Conservation (phyloP, 2,888 invertebrate species). For the Ptilodon capucinus region DNA sequence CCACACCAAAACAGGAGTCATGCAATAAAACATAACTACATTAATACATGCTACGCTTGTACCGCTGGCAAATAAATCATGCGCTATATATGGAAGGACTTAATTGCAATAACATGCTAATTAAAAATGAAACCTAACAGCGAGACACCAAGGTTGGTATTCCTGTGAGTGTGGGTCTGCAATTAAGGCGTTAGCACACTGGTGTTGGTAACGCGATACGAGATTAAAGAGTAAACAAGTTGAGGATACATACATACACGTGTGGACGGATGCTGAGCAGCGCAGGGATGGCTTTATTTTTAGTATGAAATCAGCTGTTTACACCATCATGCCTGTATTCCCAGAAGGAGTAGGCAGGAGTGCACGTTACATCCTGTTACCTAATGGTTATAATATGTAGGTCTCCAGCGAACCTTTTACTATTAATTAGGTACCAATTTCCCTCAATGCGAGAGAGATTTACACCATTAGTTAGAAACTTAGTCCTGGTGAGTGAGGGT, state of each 20-base stretch:
- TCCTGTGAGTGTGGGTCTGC: background rate
- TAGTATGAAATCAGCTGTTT: background rate
- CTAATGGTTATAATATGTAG: too few relatives aligned
- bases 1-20: background rate
- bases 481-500: too few relatives aligned
- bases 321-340: too few relatives aligned
- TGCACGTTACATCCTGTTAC: too few relatives aligned
- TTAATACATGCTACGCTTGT: background rate
- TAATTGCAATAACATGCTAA: background rate
- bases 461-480: too few relatives aligned
- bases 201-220: constrained; percentile 40
- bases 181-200: constrained; percentile 2
- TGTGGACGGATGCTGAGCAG: constrained; percentile 27
- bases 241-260: constrained; percentile 32
- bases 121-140: constrained; percentile 3
- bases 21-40: background rate
- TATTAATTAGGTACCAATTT: too few relatives aligned
- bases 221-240: constrained; percentile 52
- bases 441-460: too few relatives aligned
- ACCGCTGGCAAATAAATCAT: constrained; percentile 27
- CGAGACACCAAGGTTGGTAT: background rate
- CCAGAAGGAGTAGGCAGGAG: too few relatives aligned
- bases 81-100: background rate
- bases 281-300: constrained; percentile 10
- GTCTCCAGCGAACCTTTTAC: too few relatives aligned